Conservation (phyloP, 2,113 vertebrate genomes). For the Bucco capensis region DNA sequence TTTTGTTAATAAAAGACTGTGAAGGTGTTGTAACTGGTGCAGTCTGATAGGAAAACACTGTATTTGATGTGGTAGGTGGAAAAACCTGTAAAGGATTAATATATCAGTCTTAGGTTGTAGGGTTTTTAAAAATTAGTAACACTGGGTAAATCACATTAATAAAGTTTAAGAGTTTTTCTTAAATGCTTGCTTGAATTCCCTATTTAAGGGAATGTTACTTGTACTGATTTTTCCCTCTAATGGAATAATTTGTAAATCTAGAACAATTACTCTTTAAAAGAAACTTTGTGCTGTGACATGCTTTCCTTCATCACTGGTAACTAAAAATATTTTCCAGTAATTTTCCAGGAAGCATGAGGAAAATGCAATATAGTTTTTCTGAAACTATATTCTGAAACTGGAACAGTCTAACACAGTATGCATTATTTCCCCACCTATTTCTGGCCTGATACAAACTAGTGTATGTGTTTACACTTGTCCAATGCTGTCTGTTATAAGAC, state of each 20-base stretch:
- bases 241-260: neutral
- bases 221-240: neutral
- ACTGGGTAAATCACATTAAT: neutral
- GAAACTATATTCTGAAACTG: neutral
- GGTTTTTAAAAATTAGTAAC: neutral
- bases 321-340: neutral
- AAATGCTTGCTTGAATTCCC: neutral
- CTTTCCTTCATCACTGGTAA: neutral
- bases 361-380: neutral
- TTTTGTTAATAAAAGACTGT: slow-evolving; percentile 81
- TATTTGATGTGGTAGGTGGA: slow-evolving; percentile 73
- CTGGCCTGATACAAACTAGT: neutral
- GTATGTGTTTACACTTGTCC: neutral
- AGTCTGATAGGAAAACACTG: slow-evolving; percentile 78
- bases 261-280: neutral
- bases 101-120: neutral
- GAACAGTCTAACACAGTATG: neutral
- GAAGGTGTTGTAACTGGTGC: slow-evolving; percentile 72
- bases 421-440: slow-evolving; percentile 1
- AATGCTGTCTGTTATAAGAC: neutral
- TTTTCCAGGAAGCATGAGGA: neutral
- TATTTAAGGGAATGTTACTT: neutral
- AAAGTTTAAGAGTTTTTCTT: neutral
- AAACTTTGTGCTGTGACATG: neutral
- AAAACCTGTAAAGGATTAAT: slow-evolving; percentile 78